Evolutionary conservation across 2,113 vertebrate genomes (phyloP).

Genomic region (Sebastes schlegelii): DNA sequence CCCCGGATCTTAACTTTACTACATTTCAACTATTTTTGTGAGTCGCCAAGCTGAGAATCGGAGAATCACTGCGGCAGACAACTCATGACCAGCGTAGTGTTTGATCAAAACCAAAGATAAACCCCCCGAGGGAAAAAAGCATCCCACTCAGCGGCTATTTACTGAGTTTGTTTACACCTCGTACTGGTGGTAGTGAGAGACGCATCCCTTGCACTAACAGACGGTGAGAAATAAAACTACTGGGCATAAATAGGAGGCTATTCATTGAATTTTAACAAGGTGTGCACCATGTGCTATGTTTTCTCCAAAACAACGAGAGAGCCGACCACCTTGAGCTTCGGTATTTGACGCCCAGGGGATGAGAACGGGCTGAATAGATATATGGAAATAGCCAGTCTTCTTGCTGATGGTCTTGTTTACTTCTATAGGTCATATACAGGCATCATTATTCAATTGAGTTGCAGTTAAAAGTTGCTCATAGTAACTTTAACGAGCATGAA

Average conservation of each 20-base stretch:
- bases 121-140: not conserved
- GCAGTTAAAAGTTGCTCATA: not conserved
- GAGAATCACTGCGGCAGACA: not conserved
- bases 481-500: not conserved
- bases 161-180: not conserved
- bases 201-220: not conserved
- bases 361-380: no score
- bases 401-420: no score
- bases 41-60: not conserved
- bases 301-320: no score
- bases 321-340: no score
- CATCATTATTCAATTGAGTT: no score
- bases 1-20: no score
- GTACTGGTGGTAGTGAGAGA: not conserved
- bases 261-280: conserved; percentile 26
- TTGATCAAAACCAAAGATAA: conserved; percentile 24
- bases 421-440: no score
- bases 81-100: not conserved
- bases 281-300: not conserved
- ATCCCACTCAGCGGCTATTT: conserved; percentile 14
- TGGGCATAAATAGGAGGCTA: not conserved
- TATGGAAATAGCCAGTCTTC: no score
- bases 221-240: conserved; percentile 2
- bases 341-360: no score
- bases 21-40: not conserved